These are phyloP conservation scores for Platerodrilus igneus DNA, from an alignment of 2,888 invertebrate species.

Conservation along the genomic window DNA sequence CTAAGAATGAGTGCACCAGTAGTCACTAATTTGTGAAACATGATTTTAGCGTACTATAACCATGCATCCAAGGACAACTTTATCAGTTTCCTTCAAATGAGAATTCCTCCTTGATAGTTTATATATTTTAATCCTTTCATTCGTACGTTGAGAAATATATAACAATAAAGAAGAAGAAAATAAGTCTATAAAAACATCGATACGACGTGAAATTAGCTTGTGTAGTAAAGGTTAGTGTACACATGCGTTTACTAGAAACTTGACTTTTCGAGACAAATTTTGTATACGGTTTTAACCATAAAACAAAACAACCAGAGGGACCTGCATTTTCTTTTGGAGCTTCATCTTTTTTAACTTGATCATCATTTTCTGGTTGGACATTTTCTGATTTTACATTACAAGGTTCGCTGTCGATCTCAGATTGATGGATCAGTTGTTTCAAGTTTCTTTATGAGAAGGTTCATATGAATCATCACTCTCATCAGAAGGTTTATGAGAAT, in stretches of 20 bases:
- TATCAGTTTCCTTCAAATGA: constrained; percentile 5
- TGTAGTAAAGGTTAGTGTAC: neutral
- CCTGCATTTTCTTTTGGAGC: constrained; percentile 1
- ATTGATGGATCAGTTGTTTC: too few species aligned
- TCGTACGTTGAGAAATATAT: constrained; percentile 1
- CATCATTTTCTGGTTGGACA: constrained; percentile 1
- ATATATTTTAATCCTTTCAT: constrained; percentile 3
- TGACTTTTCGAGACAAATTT: neutral
- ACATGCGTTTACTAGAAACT: constrained; percentile 9
- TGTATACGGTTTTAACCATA: constrained; percentile 13
- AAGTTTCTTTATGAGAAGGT: too few species aligned
- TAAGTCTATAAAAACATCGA: neutral
- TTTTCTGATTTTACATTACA: constrained; percentile 4
- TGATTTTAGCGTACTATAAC: constrained; percentile 13
- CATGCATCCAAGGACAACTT: constrained; percentile 6
- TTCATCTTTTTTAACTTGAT: constrained; percentile 3
- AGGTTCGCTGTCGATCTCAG: constrained; percentile 4
- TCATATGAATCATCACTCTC: too few species aligned
- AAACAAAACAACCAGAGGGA: constrained; percentile 11
- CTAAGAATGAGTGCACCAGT: constrained; percentile 13
- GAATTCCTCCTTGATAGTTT: neutral
- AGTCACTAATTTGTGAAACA: constrained; percentile 11
- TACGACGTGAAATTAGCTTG: neutral
- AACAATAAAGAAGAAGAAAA: constrained; percentile 6
- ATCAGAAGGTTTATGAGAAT: constrained; percentile 5